A percentile compares a stretch with the other conserved stretches of the same genome.
Conservation (phyloP, 2,888 invertebrate genomes). For the Nomada ruficornis region DNA sequence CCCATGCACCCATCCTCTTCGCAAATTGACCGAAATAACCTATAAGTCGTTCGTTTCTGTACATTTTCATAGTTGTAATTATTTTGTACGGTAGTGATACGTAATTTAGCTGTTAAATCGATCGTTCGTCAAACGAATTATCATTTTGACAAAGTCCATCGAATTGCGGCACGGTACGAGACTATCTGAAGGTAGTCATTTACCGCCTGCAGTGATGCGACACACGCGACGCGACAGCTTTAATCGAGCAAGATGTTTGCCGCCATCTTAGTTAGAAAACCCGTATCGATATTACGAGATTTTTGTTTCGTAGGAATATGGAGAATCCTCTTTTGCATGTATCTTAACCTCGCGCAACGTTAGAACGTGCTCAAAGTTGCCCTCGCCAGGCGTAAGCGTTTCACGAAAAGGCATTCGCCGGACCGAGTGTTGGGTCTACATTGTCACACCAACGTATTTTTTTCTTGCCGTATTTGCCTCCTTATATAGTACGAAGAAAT, state of each 20-base stretch:
- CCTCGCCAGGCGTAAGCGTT: not conserved
- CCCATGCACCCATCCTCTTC: slow-evolving; percentile 28
- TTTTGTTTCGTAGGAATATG: not conserved
- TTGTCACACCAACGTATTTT: slow-evolving; percentile 29
- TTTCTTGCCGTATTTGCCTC: slow-evolving; percentile 50
- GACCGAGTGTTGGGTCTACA: not conserved
- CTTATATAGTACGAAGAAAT: slow-evolving; percentile 73
- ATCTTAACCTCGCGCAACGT: not conserved
- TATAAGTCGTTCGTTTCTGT: slow-evolving; percentile 7
- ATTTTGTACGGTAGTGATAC: not conserved
- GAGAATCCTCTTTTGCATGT: not conserved
- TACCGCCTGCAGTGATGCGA: slow-evolving; percentile 66
- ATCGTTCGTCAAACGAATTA: slow-evolving; percentile 12
- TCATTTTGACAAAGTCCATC: slow-evolving; percentile 27
- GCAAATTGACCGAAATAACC: slow-evolving; percentile 32
- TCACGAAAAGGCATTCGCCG: not conserved
- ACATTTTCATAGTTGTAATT: slow-evolving; percentile 3
- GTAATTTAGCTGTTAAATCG: not conserved
- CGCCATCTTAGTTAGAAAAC: slow-evolving; percentile 79
- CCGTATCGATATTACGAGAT: slow-evolving; percentile 71
- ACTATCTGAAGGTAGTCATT: slow-evolving; percentile 61
- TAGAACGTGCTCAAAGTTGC: not conserved
- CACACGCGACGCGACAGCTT: slow-evolving; percentile 75
- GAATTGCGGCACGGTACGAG: slow-evolving; percentile 19
- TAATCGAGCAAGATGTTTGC: slow-evolving; percentile 41